Evolutionary conservation across 2,888 invertebrate species (phyloP).

Genomic region (Dasysyrphus albostriatus): DNA sequence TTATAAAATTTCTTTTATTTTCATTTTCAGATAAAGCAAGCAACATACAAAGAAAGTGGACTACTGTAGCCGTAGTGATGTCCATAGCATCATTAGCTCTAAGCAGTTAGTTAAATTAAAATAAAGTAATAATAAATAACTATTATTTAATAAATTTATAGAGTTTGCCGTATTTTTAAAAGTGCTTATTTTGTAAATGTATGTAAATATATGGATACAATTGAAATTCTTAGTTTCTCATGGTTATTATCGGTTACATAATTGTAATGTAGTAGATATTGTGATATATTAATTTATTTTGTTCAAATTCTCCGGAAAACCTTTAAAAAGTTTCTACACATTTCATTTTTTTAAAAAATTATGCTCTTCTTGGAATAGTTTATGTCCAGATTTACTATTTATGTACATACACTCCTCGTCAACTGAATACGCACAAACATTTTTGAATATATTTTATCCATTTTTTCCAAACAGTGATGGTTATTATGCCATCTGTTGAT

Average conservation of each 20-base stretch:
- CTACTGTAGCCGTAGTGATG: slow-evolving; percentile 83
- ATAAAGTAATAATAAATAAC: slow-evolving; percentile 76
- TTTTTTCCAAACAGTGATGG: no score
- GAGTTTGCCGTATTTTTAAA: slow-evolving; percentile 83
- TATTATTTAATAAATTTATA: slow-evolving; percentile 82
- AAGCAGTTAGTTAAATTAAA: slow-evolving; percentile 83
- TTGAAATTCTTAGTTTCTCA: slow-evolving; percentile 47
- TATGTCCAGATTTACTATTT: no score
- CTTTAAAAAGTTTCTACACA: no score
- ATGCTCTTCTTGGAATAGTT: no score
- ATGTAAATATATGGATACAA: slow-evolving; percentile 82
- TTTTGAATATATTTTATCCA: no score
- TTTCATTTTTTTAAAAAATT: no score
- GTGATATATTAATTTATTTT: no score
- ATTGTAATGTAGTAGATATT: background rate
- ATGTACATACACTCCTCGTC: no score
- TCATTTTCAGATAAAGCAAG: slow-evolving; percentile 82
- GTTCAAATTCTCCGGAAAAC: background rate
- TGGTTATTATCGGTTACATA: slow-evolving; percentile 3
- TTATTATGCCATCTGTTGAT: no score
- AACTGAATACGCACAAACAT: no score
- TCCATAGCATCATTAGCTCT: slow-evolving; percentile 84
- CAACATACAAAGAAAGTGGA: slow-evolving; percentile 84
- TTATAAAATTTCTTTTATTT: background rate
- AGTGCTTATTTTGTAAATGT: slow-evolving; percentile 84